These are phyloP conservation scores for Chrysotoxum bicinctum DNA, from an alignment of 2,888 invertebrate species.

Conservation along the genomic window DNA sequence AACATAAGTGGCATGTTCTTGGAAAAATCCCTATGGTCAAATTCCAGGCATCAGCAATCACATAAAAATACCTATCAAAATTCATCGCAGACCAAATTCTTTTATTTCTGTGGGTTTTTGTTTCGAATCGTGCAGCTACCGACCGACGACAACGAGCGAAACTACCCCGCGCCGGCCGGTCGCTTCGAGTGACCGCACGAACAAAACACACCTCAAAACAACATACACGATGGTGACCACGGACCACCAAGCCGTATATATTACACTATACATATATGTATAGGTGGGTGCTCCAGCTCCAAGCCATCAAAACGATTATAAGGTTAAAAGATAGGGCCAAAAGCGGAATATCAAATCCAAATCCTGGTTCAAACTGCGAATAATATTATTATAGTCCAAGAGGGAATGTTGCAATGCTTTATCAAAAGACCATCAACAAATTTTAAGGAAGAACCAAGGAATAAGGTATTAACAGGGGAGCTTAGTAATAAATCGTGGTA, in stretches of 20 bases:
- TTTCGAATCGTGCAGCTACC: neutral
- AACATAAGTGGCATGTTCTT: conserved; percentile 40
- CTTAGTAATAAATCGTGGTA: too few relatives aligned
- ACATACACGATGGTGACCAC: conserved; percentile 1
- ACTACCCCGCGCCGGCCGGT: too few relatives aligned
- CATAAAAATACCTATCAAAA: conserved; percentile 35
- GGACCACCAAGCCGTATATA: conserved; percentile 26
- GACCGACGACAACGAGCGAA: neutral
- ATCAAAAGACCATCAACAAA: neutral
- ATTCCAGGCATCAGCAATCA: conserved; percentile 15
- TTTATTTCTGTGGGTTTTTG: neutral
- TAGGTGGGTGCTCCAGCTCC: conserved; percentile 28
- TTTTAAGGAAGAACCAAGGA: neutral
- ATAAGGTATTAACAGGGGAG: neutral
- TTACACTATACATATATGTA: neutral
- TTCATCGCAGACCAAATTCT: conserved; percentile 27
- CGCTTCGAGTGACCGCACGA: conserved; percentile 21
- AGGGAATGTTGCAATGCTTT: neutral
- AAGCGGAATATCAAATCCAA: conserved; percentile 36
- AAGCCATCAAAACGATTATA: conserved; percentile 56
- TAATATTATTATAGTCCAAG: neutral
- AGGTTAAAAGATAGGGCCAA: conserved; percentile 32
- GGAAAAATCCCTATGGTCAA: conserved; percentile 29
- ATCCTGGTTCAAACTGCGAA: conserved; percentile 35
- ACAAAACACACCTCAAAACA: conserved; percentile 46